A percentile compares a stretch with the other conserved stretches of the same genome.
phyloP scores from a whole-genome alignment of 2,888 invertebrate genomes.

The Sthenelais limicola region DNA sequence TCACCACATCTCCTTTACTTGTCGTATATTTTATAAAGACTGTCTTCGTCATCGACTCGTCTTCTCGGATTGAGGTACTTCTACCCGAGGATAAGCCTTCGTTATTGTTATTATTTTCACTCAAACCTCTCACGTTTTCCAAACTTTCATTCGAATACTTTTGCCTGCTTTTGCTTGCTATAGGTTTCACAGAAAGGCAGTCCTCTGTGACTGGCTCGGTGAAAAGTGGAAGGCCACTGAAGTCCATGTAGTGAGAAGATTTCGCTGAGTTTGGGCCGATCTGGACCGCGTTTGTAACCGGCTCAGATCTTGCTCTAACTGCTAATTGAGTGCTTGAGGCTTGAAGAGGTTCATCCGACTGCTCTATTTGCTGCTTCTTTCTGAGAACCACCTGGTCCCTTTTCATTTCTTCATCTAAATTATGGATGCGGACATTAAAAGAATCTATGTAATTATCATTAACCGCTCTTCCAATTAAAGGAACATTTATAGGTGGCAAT shows the following conservation, averaged over 20 bases:
- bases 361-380: conserved; percentile 26
- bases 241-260: conserved; percentile 23
- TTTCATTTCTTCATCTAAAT: conserved; percentile 27
- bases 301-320: not conserved
- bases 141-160: no score
- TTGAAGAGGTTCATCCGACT: not conserved
- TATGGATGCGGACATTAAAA: conserved; percentile 12
- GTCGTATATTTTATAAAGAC: conserved; percentile 17
- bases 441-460: conserved; percentile 22
- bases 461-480: conserved; percentile 3
- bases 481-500: conserved; percentile 25
- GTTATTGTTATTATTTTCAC: no score
- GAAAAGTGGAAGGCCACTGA: conserved; percentile 25
- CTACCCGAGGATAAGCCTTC: no score
- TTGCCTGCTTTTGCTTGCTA: not conserved
- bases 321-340: not conserved
- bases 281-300: no score
- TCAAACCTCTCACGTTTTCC: no score
- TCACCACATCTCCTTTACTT: not conserved
- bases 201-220: conserved; percentile 12
- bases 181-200: conserved; percentile 18
- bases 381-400: conserved; percentile 10
- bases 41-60: conserved; percentile 18
- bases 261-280: not conserved
- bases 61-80: not conserved